Conservation (phyloP, 1,140 invertebrate genomes). For the Tetramorium parvispinum region DNA sequence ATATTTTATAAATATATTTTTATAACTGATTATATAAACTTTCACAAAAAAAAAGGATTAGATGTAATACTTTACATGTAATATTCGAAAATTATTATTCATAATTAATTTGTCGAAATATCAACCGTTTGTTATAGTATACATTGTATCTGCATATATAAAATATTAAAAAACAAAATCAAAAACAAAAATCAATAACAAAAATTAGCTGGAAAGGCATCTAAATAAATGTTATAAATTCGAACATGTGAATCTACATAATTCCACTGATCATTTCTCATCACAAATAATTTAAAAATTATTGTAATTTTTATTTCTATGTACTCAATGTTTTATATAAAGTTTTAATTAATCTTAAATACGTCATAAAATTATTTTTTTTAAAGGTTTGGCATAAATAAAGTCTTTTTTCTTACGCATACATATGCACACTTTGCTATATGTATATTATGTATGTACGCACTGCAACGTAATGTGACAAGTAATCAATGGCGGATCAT, state of each 20-base stretch:
- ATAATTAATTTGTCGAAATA: neutral
- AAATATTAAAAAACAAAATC: neutral
- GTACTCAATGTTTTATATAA: neutral
- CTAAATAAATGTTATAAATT: neutral
- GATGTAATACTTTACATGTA: neutral
- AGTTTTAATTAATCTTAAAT: neutral
- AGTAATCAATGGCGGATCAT: conserved; percentile 71
- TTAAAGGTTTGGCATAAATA: neutral
- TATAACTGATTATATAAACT: neutral
- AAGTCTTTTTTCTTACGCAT: neutral
- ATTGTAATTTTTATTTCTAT: neutral
- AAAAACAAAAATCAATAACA: neutral
- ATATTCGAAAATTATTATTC: neutral
- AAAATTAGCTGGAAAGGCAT: neutral
- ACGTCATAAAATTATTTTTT: neutral
- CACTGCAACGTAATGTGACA: conserved; percentile 63
- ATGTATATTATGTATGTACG: conserved; percentile 33
- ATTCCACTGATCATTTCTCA: neutral
- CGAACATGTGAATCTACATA: neutral
- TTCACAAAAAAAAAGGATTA: neutral
- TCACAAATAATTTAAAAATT: neutral
- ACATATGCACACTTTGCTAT: conserved; percentile 44
- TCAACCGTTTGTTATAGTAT: neutral
- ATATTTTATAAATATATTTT: too few species aligned
- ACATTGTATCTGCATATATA: neutral